Percentiles rank a stretch among this genome's conserved stretches.
These are phyloP conservation scores for Pipistrellus kuhlii DNA, from an alignment of 2,797 vertebrate genomes.

Conservation along the genomic window DNA sequence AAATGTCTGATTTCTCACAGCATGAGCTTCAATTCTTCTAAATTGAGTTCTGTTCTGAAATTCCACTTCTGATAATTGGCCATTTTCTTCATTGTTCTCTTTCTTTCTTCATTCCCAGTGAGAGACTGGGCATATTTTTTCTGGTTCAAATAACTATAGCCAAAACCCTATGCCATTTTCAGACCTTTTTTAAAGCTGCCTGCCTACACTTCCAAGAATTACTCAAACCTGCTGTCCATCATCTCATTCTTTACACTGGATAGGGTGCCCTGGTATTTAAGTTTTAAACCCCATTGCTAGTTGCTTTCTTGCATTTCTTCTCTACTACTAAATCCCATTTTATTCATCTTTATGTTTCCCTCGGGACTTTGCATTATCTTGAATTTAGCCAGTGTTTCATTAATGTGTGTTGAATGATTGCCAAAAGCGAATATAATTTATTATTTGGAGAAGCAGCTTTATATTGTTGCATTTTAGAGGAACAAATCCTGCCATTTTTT, in stretches of 20 bases:
- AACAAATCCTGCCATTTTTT: neutral
- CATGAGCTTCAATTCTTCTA: slow-evolving; percentile 18
- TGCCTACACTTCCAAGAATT: slow-evolving; percentile 1
- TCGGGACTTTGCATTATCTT: neutral
- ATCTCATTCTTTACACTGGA: neutral
- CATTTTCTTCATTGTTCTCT: slow-evolving; percentile 54
- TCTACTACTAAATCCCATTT: neutral
- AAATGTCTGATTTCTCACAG: neutral
- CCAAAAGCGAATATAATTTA: slow-evolving; percentile 29
- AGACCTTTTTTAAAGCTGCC: neutral
- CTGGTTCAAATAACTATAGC: neutral
- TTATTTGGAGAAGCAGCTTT: slow-evolving; percentile 28
- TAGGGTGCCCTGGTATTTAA: neutral
- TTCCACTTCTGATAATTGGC: slow-evolving; percentile 16
- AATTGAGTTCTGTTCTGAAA: slow-evolving; percentile 43
- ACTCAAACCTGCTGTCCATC: neutral
- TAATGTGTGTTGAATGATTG: neutral
- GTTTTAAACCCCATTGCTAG: neutral
- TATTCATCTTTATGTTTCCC: neutral
- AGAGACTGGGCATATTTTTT: neutral
- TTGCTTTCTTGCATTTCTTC: neutral
- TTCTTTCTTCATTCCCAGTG: slow-evolving; percentile 15
- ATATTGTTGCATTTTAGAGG: neutral
- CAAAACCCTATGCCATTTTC: neutral
- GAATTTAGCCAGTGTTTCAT: neutral